Conservation (phyloP, 2,113 vertebrate genomes). For the Peromyscus leucopus region DNA sequence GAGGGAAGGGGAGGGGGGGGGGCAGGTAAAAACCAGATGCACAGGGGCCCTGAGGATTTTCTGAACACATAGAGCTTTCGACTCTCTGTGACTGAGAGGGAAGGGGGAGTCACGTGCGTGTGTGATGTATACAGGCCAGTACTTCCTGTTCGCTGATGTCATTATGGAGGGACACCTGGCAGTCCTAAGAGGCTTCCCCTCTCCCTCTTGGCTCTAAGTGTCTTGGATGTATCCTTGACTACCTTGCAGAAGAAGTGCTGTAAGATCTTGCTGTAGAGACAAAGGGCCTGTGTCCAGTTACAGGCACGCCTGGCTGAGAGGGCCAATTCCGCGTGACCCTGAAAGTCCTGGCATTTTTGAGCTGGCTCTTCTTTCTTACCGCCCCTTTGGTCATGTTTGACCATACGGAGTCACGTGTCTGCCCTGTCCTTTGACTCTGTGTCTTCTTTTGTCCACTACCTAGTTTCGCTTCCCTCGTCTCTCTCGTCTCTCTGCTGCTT, state of each 20-base stretch:
- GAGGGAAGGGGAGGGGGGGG: no score
- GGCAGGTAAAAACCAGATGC: slow-evolving; percentile 45
- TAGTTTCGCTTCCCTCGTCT: not conserved
- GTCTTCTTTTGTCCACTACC: not conserved
- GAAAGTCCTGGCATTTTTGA: not conserved
- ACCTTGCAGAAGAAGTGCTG: not conserved
- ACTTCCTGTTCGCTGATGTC: not conserved
- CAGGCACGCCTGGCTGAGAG: not conserved
- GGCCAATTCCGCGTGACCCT: not conserved
- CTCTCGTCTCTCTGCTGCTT: not conserved
- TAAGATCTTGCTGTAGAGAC: not conserved
- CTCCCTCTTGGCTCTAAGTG: not conserved
- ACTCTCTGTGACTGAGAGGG: not conserved
- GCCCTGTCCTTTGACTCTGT: not conserved
- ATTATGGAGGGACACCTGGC: not conserved
- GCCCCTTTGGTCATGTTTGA: not conserved
- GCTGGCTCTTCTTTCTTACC: not conserved
- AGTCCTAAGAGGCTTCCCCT: not conserved
- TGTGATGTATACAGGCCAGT: not conserved
- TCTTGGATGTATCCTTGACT: not conserved
- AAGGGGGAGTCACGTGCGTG: not conserved
- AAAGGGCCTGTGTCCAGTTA: not conserved
- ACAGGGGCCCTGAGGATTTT: not conserved
- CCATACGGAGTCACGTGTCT: not conserved
- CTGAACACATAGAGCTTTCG: not conserved